These are phyloP conservation scores for Drosophila helvetica DNA, from an alignment of 2,888 invertebrate species.

Conservation along the genomic window DNA sequence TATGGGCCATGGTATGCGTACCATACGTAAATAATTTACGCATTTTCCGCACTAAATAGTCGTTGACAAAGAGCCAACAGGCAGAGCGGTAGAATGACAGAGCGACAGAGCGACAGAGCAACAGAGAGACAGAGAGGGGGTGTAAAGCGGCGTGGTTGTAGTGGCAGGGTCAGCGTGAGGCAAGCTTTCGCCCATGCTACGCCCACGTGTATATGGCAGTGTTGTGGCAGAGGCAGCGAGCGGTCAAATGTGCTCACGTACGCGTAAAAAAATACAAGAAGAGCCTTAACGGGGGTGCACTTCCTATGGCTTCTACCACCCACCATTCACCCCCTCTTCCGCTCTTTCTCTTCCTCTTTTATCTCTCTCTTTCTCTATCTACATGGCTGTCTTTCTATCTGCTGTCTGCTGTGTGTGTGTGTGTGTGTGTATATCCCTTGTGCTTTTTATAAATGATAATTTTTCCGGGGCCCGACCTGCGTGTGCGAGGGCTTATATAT, in stretches of 20 bases:
- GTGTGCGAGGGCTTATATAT: slow-evolving; percentile 60
- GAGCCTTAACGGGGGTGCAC: slow-evolving; percentile 9
- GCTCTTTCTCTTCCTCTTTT: neutral
- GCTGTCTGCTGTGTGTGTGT: neutral
- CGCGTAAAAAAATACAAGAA: slow-evolving; percentile 59
- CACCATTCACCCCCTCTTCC: neutral
- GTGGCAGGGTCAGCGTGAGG: neutral
- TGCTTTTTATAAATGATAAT: slow-evolving; percentile 68
- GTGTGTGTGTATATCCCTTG: slow-evolving; percentile 35
- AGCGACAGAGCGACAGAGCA: neutral
- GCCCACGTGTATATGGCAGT: slow-evolving; percentile 16
- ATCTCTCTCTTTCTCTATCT: neutral
- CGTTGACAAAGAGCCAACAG: slow-evolving; percentile 57
- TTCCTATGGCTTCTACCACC: slow-evolving; percentile 52
- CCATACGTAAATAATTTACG: slow-evolving; percentile 63
- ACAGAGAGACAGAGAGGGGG: neutral
- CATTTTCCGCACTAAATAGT: slow-evolving; percentile 74
- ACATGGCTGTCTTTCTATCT: neutral
- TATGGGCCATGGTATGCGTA: slow-evolving; percentile 26
- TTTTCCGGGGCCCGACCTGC: slow-evolving; percentile 47
- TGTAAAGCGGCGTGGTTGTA: neutral
- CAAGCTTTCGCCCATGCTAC: slow-evolving; percentile 2
- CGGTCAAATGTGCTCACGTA: slow-evolving; percentile 64
- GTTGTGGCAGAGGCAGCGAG: slow-evolving; percentile 4
- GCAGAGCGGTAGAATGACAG: slow-evolving; percentile 15